Evolutionary conservation across 2,888 invertebrate species (phyloP).

Genomic region (Norana najaformis): DNA sequence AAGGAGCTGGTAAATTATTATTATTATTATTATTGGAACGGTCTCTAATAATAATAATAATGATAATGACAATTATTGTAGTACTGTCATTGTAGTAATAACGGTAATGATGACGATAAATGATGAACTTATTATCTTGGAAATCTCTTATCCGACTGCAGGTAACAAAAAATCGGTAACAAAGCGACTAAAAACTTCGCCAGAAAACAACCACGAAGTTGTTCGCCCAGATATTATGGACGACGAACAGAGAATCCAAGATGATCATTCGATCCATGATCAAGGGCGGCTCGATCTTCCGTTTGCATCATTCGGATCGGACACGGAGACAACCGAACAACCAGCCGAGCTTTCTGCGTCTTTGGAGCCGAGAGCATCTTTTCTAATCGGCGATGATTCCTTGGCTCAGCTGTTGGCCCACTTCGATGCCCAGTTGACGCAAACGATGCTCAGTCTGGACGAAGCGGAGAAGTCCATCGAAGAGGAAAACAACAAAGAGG

Average conservation of each 20-base stretch:
- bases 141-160: background rate
- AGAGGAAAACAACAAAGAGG: background rate
- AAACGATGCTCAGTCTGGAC: background rate
- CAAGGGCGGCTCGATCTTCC: background rate
- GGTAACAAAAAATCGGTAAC: background rate
- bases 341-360: background rate
- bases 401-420: background rate
- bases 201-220: background rate
- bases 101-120: too few species aligned
- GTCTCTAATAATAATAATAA: too few species aligned
- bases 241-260: background rate
- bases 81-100: too few species aligned
- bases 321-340: background rate
- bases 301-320: background rate
- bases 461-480: background rate
- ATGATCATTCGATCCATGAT: background rate
- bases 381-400: background rate
- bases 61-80: too few species aligned
- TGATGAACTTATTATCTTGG: too few species aligned
- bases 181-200: background rate
- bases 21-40: too few species aligned
- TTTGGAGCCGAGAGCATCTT: background rate
- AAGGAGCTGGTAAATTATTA: too few species aligned
- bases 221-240: background rate
- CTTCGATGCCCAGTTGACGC: background rate